Conservation (phyloP, 1,140 invertebrate species). For the Periplaneta americana region DNA sequence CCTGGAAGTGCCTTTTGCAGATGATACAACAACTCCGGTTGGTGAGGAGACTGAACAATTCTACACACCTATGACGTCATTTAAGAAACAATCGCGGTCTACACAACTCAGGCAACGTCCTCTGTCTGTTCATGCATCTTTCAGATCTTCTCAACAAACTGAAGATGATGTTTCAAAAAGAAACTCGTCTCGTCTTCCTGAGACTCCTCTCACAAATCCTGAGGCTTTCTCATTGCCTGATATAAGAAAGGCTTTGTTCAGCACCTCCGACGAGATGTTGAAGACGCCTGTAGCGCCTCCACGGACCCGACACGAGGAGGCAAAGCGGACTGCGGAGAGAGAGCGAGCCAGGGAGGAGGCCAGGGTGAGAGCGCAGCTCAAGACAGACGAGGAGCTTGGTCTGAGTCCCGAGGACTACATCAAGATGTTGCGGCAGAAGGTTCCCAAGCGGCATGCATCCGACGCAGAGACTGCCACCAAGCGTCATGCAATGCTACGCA, state of each 20-base stretch:
- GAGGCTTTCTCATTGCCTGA: slow-evolving; percentile 34
- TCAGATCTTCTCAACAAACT: slow-evolving; percentile 1
- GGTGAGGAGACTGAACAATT: slow-evolving; percentile 15
- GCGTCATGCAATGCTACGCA: neutral
- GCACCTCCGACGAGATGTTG: slow-evolving; percentile 30
- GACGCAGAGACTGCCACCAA: slow-evolving; percentile 17
- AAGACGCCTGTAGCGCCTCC: slow-evolving; percentile 43
- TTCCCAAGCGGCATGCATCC: slow-evolving; percentile 30
- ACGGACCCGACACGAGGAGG: slow-evolving; percentile 37
- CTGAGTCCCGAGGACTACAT: slow-evolving; percentile 66
- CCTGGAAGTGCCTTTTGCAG: slow-evolving; percentile 22
- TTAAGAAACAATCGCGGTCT: slow-evolving; percentile 15
- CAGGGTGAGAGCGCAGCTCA: slow-evolving; percentile 57
- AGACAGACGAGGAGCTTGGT: slow-evolving; percentile 65
- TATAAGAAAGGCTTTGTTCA: slow-evolving; percentile 29
- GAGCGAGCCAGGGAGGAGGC: slow-evolving; percentile 53
- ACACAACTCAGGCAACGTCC: slow-evolving; percentile 17
- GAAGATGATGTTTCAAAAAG: slow-evolving; percentile 14
- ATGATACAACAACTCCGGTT: slow-evolving; percentile 14
- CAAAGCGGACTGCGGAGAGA: slow-evolving; percentile 48
- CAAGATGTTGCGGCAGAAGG: slow-evolving; percentile 45
- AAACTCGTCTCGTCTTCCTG: slow-evolving; percentile 21
- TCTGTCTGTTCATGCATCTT: slow-evolving; percentile 23
- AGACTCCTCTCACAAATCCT: slow-evolving; percentile 30
- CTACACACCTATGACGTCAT: slow-evolving; percentile 24